Percentiles rank a stretch among this genome's conserved stretches.
phyloP scores from a whole-genome alignment of 2,888 invertebrate species.

The Phasia obesa region DNA sequence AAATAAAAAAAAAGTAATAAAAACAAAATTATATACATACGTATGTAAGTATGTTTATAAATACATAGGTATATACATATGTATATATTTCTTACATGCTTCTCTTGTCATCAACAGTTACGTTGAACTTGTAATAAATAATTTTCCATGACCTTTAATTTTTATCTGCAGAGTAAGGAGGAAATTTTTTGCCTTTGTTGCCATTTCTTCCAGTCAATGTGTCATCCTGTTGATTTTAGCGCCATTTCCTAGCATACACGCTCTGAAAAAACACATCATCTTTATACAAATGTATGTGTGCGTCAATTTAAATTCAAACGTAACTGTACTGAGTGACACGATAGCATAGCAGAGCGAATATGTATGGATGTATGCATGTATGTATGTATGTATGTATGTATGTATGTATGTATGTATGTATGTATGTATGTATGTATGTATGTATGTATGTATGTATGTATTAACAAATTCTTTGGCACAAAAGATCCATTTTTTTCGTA shows the following conservation, averaged over 20 bases:
- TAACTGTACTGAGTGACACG: conserved; percentile 64
- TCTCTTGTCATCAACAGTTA: not conserved
- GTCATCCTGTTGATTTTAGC: conserved; percentile 50
- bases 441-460: no score
- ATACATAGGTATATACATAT: no score
- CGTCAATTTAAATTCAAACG: conserved; percentile 57
- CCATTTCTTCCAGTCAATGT: conserved; percentile 8
- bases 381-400: no score
- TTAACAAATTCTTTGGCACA: conserved; percentile 31
- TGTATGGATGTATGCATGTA: no score
- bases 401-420: no score
- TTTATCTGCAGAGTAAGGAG: not conserved
- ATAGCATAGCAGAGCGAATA: no score
- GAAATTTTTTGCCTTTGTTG: conserved; percentile 29
- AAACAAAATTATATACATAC: no score
- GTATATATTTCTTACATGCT: not conserved
- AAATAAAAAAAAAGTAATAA: no score
- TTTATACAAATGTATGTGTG: conserved; percentile 2
- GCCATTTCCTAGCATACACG: not conserved
- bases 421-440: no score
- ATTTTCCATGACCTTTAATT: conserved; percentile 32
- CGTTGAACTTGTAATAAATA: conserved; percentile 16
- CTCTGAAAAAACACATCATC: not conserved
- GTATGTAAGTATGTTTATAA: no score
- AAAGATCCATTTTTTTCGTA: not conserved